Evolutionary conservation across 2,888 invertebrate species (phyloP), one percentile per base, ranked within the genome.

Genomic region (Stenchaetothrips biformis): DNA sequence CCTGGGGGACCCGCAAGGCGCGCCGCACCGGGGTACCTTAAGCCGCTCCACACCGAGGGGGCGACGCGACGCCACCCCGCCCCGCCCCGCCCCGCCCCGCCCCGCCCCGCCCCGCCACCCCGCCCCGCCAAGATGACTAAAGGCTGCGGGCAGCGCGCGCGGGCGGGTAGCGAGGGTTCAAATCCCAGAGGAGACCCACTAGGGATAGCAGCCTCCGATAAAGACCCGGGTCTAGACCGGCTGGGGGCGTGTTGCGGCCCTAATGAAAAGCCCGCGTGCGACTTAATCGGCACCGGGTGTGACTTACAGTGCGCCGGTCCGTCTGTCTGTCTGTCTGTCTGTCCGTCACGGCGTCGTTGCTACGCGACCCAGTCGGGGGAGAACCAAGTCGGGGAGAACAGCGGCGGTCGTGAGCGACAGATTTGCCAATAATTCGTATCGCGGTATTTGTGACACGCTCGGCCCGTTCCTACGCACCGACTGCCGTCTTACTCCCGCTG

Each of bases 231-330:
- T 37, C 37, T 37, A 37, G 37, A 37, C 37, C 37, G 59, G 59
- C 13, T 59, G 59, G 59, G 59, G 59, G 59, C 59, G 59, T 59
- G 59, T 59, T 59, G 59, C 13, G 59, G 59, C 18, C 59, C 59
- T 59, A 59, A 59, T 59, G 59, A 59, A 59, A 59, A 59, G 59
- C 59, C 59, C 16, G 59, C 0, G 59, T 18, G 13, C 16, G 59
- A 59, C 59, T 59, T 59, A 59, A 59, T 59, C 59, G 59, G 59
- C 59, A 18, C 59, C 59, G 59, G 59, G 59, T 59, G 59, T 59
- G 59, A 59, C 59, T 59, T 59, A 59, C 59, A 18, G 59, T 59
- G 59, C 13, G 13, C 18, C 59, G 13, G 53, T 16, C 53, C 53
- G 53, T 9, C 53, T 4, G 37, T 37, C 37, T 4, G 37, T 37